Base-by-base conservation (phyloP, 2,888 invertebrate species). In the Peribatodes rhomboidaria region DNA sequence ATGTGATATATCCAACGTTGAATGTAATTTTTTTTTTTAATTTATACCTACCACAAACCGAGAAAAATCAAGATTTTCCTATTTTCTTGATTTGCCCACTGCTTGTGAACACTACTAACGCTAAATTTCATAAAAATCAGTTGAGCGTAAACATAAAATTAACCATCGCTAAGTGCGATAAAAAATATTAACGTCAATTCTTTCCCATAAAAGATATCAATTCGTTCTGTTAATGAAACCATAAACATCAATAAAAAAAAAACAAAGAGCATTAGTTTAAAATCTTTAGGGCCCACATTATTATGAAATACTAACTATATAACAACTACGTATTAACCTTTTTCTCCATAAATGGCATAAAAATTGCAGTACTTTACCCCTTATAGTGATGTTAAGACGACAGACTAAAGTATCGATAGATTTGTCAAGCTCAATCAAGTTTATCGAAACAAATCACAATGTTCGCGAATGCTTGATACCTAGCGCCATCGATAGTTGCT, bases 311-410 rank as follows among this genome's bases (percentile, higher is more conserved):
- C 47, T 47, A 53, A 37, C n/a, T 56, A 35, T 50, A 33, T 39
- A 47, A 61, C 16, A 35, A 50, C 37, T 37, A 31, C 18, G 27
- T 33, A 42, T 33, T 42, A 47, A 58, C 49, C 37, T 58, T 64
- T 49, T 50, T 41, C 47, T 55, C 41, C 14, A 8, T 7, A 47
- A 55, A 20, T 35, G 65, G 46, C 39, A 47, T 56, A 65, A 61
- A 63, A 60, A 14, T 56, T 20, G 35, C 41, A 53, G 22, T 57
- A 27, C 7, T 13, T 53, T 59, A 58, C 54, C 58, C 59, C 59
- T 59, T 46, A 10, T 61, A 61, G 65, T 56, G 65, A 61, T 61
- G 65, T 39, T 37, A 60, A 13, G n/a, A 37, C 13, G 4, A 35
- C 20, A 31, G 42, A 46, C 3, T 57, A 54, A 47, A 41, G 27